Percentiles rank a stretch among this genome's conserved stretches.
phyloP scores from a whole-genome alignment of 2,888 invertebrate species.

The Parnassius apollo region DNA sequence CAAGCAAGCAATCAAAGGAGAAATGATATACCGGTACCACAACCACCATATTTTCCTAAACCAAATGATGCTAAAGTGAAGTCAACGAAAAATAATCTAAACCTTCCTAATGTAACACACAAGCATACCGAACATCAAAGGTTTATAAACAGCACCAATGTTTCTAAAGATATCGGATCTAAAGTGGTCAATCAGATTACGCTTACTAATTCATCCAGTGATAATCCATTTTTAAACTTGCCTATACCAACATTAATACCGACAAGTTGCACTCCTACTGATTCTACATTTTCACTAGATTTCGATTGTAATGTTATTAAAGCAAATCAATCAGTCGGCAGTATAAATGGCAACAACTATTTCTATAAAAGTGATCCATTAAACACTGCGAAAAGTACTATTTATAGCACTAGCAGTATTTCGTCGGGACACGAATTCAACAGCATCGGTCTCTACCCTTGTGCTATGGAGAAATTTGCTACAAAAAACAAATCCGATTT shows the following conservation, averaged over 20 bases:
- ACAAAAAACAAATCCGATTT: constrained; percentile 69
- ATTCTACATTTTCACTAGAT: constrained; percentile 61
- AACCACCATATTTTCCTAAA: constrained; percentile 52
- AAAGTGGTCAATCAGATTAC: constrained; percentile 42
- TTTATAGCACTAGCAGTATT: constrained; percentile 73
- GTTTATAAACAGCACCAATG: constrained; percentile 41
- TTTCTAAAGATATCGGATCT: constrained; percentile 42
- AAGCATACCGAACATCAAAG: constrained; percentile 54
- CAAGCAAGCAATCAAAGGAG: constrained; percentile 29
- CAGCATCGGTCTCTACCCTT: constrained; percentile 69
- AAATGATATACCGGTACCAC: constrained; percentile 46
- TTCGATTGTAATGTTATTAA: constrained; percentile 68
- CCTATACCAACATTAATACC: constrained; percentile 63
- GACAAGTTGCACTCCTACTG: constrained; percentile 55
- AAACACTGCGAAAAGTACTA: constrained; percentile 62
- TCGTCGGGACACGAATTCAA: constrained; percentile 71
- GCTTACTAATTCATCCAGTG: constrained; percentile 47
- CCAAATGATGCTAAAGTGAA: constrained; percentile 43
- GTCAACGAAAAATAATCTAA: constrained; percentile 40
- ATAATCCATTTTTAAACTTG: constrained; percentile 69
- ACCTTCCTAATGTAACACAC: constrained; percentile 37
- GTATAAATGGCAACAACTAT: constrained; percentile 56
- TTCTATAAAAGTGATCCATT: constrained; percentile 73
- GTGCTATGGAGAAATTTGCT: constrained; percentile 73
- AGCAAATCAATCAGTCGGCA: constrained; percentile 53